Percentiles rank a stretch among this genome's conserved stretches.
phyloP scores from a whole-genome alignment of 2,113 vertebrate genomes.

The Rana temporaria region DNA sequence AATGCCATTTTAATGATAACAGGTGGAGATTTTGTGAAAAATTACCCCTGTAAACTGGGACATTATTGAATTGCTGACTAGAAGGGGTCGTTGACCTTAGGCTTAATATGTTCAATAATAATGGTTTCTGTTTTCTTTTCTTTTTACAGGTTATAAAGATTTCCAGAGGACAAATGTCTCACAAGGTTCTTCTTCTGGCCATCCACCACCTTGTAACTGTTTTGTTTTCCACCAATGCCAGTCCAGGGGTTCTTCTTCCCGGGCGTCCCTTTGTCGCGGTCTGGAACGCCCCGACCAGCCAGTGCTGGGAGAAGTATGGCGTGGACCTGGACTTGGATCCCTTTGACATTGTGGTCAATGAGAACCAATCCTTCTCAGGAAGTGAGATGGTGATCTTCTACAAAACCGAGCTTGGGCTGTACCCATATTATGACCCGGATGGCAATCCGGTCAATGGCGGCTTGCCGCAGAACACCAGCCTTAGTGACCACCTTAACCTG shows the following conservation, averaged over 20 bases:
- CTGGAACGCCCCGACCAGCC: constrained; percentile 87
- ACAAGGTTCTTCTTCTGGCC: neutral
- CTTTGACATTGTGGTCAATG: constrained; percentile 84
- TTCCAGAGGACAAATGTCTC: neutral
- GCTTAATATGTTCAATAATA: too few species aligned
- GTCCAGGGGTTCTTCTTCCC: constrained; percentile 44
- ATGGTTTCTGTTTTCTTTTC: too few species aligned
- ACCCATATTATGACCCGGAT: constrained; percentile 77
- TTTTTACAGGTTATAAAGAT: too few species aligned
- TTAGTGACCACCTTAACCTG: constrained; percentile 75
- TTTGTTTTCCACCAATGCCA: neutral
- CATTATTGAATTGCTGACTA: too few species aligned
- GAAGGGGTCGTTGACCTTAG: too few species aligned
- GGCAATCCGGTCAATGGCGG: constrained; percentile 79
- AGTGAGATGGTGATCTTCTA: constrained; percentile 91
- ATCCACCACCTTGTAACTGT: neutral
- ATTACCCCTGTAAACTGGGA: too few species aligned
- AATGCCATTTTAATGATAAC: too few species aligned
- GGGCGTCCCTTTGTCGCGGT: constrained; percentile 81
- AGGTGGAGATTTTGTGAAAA: too few species aligned
- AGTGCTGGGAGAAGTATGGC: constrained; percentile 69
- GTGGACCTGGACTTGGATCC: constrained; percentile 81
- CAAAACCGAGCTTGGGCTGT: constrained; percentile 73
- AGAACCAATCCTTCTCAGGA: constrained; percentile 80
- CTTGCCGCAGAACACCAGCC: constrained; percentile 89